Conservation (phyloP, 53 echinoderm and acorn worm species). For the Holothuria leucospilota region DNA sequence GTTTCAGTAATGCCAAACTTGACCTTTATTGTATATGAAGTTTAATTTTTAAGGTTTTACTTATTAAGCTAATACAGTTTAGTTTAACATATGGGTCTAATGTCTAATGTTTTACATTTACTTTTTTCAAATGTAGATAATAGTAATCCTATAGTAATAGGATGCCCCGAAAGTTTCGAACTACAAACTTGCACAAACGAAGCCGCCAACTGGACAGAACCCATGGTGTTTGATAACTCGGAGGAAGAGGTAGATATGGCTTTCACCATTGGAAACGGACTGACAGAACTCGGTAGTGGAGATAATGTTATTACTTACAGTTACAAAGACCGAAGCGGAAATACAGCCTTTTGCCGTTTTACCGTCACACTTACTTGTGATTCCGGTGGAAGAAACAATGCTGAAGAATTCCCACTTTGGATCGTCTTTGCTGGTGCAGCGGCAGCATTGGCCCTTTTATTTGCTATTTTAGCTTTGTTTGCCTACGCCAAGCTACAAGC, state of each 20-base stretch:
- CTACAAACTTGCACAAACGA: background rate
- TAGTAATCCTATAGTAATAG: background rate
- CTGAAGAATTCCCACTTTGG: background rate
- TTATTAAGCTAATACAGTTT: too few species aligned
- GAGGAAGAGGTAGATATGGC: background rate
- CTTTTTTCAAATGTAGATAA: background rate
- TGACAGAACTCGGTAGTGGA: background rate
- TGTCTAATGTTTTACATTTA: background rate
- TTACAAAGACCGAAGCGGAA: background rate
- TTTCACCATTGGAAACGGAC: background rate
- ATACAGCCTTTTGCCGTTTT: background rate
- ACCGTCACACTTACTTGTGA: background rate
- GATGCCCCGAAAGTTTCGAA: conserved; percentile 6
- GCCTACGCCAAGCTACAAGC: conserved; percentile 22
- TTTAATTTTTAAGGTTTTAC: too few species aligned
- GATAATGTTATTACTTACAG: conserved; percentile 1
- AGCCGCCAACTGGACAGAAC: background rate
- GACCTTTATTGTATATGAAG: too few species aligned
- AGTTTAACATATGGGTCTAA: background rate
- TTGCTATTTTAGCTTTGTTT: conserved; percentile 24
- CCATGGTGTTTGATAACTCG: background rate
- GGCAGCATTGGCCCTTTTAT: conserved; percentile 9
- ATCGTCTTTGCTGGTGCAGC: background rate
- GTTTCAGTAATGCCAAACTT: too few species aligned
- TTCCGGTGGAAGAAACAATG: too few species aligned